Base-by-base conservation (phyloP, 2,888 invertebrate genomes). In the Diloba caeruleocephala region DNA sequence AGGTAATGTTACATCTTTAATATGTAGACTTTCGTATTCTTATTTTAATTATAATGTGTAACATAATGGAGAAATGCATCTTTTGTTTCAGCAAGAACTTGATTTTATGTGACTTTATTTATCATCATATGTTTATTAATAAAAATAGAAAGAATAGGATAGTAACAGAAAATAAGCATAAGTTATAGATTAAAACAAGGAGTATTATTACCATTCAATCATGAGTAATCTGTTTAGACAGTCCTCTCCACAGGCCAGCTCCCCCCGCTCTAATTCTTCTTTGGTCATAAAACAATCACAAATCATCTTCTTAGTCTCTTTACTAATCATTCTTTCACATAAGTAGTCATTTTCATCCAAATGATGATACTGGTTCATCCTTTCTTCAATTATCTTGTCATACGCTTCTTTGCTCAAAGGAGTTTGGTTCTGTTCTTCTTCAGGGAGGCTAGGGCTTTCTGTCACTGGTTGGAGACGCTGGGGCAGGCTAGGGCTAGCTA, bases 141-240 rank as follows among this genome's bases (percentile, higher is more conserved):
- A 26, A 26, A 26, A 1, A 15, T 1, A 29, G 8, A 25, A 29
- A 23, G 0, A 48, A 34, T 10, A 14, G 3, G 39, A 41, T n/a
- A n/a, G n/a, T n/a, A n/a, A n/a, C n/a, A n/a, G n/a, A n/a, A n/a
- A n/a, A n/a, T n/a, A n/a, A n/a, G n/a, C n/a, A n/a, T n/a, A n/a
- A n/a, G n/a, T n/a, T n/a, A n/a, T n/a, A n/a, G n/a, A 28, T 6
- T 48, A 26, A 14, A 3, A 29, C 42, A 28, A 8, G 15, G 14
- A 26, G n/a, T n/a, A 29, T 3, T 10, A 25, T 90, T 93, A 98
- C 98, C 98, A 99, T 95, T 99, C 99, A 82, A 99, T 99, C 97
- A 99, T 98, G n/a, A 99, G 95, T 83, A 99, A 94, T 81, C 99
- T 96, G 94, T 99, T 99, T 25, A 99, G 95, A 88, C 99, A 99